Evolutionary conservation across 2,113 vertebrate species (phyloP).

Genomic region (Callipepla californica): DNA sequence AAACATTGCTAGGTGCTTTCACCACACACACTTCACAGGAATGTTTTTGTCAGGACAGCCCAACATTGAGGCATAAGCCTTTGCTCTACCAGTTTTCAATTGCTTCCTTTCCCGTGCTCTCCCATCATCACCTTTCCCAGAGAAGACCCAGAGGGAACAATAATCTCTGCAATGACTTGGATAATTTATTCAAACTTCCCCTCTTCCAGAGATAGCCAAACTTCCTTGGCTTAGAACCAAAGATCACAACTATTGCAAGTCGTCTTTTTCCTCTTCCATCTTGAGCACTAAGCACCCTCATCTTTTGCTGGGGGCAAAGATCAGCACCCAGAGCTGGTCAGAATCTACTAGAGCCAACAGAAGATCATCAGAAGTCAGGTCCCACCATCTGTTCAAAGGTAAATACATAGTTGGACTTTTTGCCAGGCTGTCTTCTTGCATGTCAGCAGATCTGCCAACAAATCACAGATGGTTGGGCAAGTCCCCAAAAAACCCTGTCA

Average conservation of each 20-base stretch:
- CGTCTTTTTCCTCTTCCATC: not conserved
- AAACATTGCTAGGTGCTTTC: not conserved
- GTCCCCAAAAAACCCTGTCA: fast-evolving
- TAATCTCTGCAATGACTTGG: not conserved
- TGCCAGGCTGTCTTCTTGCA: not conserved
- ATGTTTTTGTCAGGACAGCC: not conserved
- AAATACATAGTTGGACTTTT: not conserved
- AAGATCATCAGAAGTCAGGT: not conserved
- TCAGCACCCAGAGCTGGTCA: not conserved
- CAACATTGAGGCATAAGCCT: fast-evolving
- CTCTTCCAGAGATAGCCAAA: not conserved
- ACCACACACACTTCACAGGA: not conserved
- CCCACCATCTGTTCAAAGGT: not conserved
- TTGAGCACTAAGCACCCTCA: not conserved
- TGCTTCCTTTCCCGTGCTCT: not conserved
- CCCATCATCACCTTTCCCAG: not conserved
- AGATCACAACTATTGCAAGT: not conserved
- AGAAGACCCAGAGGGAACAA: not conserved
- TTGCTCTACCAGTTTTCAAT: not conserved
- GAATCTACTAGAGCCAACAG: not conserved
- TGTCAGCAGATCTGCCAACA: not conserved
- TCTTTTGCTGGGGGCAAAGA: fast-evolving
- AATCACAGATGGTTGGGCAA: not conserved
- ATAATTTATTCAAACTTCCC: not conserved
- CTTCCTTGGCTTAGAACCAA: not conserved